These are phyloP conservation scores for Nipponia nippon DNA, from an alignment of 2,113 vertebrate genomes.

Conservation along the genomic window DNA sequence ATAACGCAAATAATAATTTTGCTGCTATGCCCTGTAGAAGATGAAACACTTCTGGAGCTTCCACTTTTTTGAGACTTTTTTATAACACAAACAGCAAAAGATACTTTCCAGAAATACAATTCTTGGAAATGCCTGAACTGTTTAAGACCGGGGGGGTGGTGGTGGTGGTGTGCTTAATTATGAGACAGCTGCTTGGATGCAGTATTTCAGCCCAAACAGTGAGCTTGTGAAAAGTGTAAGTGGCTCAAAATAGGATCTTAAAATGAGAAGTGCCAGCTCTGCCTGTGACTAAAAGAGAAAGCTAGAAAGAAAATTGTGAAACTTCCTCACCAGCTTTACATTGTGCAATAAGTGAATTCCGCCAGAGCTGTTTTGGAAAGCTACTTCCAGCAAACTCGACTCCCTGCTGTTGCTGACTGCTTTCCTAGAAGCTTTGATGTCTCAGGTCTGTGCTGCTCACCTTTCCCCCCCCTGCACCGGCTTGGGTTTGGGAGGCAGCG, in stretches of 20 bases:
- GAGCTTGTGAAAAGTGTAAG: background rate
- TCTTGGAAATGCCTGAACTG: background rate
- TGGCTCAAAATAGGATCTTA: slow-evolving; percentile 1
- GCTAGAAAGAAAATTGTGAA: background rate
- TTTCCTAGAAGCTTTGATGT: background rate
- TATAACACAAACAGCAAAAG: background rate
- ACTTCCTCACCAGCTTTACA: background rate
- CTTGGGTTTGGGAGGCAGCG: background rate
- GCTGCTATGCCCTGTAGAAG: background rate
- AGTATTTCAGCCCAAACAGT: slow-evolving; percentile 23
- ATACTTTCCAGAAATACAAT: background rate
- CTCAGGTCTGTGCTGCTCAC: background rate
- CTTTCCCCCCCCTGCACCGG: background rate
- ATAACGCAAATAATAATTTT: background rate
- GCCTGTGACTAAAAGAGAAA: background rate
- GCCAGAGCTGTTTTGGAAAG: background rate
- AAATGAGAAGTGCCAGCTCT: background rate
- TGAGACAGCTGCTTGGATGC: background rate
- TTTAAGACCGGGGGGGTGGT: background rate
- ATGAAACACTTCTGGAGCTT: background rate
- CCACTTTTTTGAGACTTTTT: background rate
- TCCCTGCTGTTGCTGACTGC: background rate
- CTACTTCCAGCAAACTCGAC: background rate
- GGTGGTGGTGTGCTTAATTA: background rate
- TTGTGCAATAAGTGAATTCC: background rate